A percentile compares a stretch with the other conserved stretches of the same genome.
These are phyloP conservation scores for Gymnothorax reevesii DNA, from an alignment of 2,797 vertebrate genomes.

Conservation along the genomic window DNA sequence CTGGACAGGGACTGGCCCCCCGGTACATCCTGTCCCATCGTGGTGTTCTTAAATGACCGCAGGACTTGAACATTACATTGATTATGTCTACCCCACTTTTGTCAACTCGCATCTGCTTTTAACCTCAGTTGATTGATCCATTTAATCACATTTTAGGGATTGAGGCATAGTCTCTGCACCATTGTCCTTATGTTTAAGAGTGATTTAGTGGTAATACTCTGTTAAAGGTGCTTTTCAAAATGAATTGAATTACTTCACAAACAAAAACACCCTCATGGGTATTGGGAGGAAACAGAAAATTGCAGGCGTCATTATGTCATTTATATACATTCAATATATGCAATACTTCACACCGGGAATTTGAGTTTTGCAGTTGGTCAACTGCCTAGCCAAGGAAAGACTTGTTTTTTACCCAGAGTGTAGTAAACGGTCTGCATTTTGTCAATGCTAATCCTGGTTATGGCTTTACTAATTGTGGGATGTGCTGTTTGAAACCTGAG, in stretches of 20 bases:
- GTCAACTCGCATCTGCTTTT: not conserved
- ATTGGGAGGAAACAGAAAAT: not conserved
- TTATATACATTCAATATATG: not conserved
- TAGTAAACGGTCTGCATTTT: not conserved
- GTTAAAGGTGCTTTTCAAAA: too few relatives aligned
- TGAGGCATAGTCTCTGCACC: too few relatives aligned
- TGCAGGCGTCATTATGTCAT: not conserved
- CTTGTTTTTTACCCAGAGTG: not conserved
- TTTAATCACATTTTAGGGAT: too few relatives aligned
- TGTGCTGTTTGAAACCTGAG: not conserved
- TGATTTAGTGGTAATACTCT: too few relatives aligned
- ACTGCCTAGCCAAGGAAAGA: not conserved
- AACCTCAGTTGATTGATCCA: too few relatives aligned
- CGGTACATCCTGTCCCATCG: not conserved
- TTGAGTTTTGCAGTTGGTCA: not conserved
- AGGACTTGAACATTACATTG: too few relatives aligned
- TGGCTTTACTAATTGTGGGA: not conserved
- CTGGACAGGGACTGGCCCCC: not conserved
- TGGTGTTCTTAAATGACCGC: not conserved
- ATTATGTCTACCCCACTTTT: not conserved
- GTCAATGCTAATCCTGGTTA: not conserved
- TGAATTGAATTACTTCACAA: too few relatives aligned
- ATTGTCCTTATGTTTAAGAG: too few relatives aligned
- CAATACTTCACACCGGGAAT: too few relatives aligned
- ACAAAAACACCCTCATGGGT: not conserved